Conservation (phyloP, 2,797 vertebrate genomes). For the Urocyon cinereoargenteus region DNA sequence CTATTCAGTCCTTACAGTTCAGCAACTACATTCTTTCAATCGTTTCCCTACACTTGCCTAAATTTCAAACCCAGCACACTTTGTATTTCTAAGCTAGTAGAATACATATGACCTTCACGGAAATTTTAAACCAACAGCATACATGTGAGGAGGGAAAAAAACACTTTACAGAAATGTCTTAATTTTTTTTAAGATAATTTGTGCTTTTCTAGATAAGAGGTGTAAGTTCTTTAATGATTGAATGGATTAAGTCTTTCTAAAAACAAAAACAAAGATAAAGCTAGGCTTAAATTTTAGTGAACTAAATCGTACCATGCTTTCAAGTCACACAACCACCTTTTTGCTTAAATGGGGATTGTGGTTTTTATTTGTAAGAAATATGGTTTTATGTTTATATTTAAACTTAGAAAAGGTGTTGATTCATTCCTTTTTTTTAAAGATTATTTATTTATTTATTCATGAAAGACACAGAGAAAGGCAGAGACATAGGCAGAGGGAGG, state of each 20-base stretch:
- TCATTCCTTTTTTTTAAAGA: background rate
- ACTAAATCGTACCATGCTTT: background rate
- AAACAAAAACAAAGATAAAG: background rate
- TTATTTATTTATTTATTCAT: no score
- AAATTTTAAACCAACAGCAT: background rate
- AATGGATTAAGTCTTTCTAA: background rate
- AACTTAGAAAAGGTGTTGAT: background rate
- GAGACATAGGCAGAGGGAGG: no score
- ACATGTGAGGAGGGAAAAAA: background rate
- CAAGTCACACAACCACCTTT: background rate
- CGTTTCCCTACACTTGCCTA: slow-evolving; percentile 21
- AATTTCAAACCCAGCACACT: background rate
- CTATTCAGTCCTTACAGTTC: slow-evolving; percentile 20
- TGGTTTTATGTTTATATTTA: background rate
- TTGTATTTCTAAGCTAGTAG: background rate
- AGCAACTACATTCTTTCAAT: slow-evolving; percentile 21
- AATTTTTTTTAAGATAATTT: background rate
- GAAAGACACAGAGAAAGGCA: no score
- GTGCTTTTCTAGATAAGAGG: background rate
- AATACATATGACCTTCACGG: background rate
- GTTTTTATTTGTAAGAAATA: background rate
- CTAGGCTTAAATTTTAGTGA: background rate
- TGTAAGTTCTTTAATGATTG: background rate
- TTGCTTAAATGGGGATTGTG: background rate
- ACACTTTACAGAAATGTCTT: background rate